Base-by-base conservation (phyloP, 2,797 vertebrate genomes). In the Betta splendens region DNA sequence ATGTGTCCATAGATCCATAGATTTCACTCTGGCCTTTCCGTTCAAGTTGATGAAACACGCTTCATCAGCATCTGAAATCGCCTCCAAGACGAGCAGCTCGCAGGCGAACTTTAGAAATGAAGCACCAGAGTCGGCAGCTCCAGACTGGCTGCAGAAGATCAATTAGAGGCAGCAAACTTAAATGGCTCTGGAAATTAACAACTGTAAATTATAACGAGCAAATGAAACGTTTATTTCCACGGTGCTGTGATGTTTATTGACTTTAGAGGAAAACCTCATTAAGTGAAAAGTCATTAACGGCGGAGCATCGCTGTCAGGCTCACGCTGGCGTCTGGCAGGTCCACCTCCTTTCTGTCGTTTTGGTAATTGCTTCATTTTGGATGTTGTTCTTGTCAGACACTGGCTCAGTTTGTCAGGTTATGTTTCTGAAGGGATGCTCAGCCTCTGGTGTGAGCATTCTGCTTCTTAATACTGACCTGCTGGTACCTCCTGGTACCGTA, bases 71-170 rank as follows among this genome's bases (percentile, higher is more conserved):
- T 40, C 17, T 43, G 8, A 59, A 79, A 73, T 71, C 69, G 69
- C 71, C 46, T 81, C 54, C 10, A 25, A 70, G 70, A 78, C 39
- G 60, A 82, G 76, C 64, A 38, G 59, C 75, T 61, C 63, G 77
- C 68, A 70, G 67, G 50, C 35, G 52, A 63, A 13, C 59, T 72
- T 80, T 77, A 66, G 46, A 72, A 80, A 83, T 75, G 48, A 83
- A 80, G 60, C 61, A 66, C 65, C 65, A 74, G 71, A 79, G 75
- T 72, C 64, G 70, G 64, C 65, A 1, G 59, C 62, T 17, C 29
- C 37, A 77, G 77, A 81, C 80, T 72, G 50, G 64, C 62, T 75
- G 31, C 66, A 74, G 58, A 77, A 65, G 67, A 77, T 75, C 67
- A 77, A 79, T 85, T 79, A 77, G 56, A 58, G 47, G 56, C 50